These are phyloP conservation scores for Heliconius sara DNA, from an alignment of 2,888 invertebrate species.

Conservation along the genomic window DNA sequence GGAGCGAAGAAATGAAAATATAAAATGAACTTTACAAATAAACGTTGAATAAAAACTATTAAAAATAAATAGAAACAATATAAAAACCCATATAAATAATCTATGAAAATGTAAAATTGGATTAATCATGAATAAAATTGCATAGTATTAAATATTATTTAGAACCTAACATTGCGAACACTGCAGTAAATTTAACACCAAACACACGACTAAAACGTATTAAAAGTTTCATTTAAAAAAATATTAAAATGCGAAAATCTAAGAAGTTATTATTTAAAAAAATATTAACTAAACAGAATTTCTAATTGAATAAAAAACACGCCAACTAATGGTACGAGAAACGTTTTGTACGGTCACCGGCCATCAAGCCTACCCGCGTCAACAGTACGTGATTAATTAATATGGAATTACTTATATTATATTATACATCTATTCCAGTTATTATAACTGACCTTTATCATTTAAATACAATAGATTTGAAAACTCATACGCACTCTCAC, in stretches of 20 bases:
- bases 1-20: too few relatives aligned
- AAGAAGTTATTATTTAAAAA: neutral
- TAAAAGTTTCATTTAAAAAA: neutral
- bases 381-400: slow-evolving; percentile 45
- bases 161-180: neutral
- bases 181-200: neutral
- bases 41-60: too few relatives aligned
- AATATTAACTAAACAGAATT: neutral
- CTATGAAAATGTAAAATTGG: neutral
- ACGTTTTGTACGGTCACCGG: slow-evolving; percentile 19
- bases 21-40: too few relatives aligned
- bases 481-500: too few relatives aligned
- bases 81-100: too few relatives aligned
- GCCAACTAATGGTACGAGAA: slow-evolving; percentile 19
- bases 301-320: neutral
- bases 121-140: too few relatives aligned
- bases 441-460: neutral
- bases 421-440: neutral
- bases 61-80: too few relatives aligned
- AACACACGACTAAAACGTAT: neutral
- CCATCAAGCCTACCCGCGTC: slow-evolving; percentile 47
- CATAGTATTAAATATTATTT: neutral
- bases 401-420: slow-evolving; percentile 37
- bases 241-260: neutral
- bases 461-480: neutral